Percentiles rank a stretch among this genome's conserved stretches.
Evolutionary conservation across 2,888 invertebrate genomes (phyloP).

Genomic region (Epinotia nisella): DNA sequence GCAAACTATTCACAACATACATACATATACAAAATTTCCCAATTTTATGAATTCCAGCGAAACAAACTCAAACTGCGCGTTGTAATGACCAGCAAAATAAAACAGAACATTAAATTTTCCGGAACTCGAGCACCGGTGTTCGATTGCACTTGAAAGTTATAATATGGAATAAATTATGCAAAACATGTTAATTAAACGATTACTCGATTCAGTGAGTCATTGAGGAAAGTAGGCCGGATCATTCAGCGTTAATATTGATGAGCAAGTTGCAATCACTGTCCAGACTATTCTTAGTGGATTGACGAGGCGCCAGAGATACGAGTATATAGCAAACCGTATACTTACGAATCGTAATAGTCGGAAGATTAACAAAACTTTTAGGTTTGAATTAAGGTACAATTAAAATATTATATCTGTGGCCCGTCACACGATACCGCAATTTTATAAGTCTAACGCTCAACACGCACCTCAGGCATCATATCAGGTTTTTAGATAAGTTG

Average conservation of each 20-base stretch:
- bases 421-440: no score
- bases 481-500: no score
- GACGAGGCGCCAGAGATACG: neutral
- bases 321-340: no score
- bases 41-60: neutral
- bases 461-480: no score
- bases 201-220: constrained; percentile 28
- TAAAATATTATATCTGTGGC: no score
- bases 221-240: constrained; percentile 37
- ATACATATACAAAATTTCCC: neutral
- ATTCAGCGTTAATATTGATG: constrained; percentile 45
- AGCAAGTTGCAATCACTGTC: constrained; percentile 29
- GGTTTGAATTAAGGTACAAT: no score
- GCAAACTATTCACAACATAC: no score
- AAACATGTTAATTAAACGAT: constrained; percentile 23
- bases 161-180: constrained; percentile 31
- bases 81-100: neutral
- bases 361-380: no score
- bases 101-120: neutral
- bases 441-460: no score
- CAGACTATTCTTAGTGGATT: constrained; percentile 35
- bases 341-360: no score
- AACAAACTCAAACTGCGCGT: neutral
- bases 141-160: constrained; percentile 21
- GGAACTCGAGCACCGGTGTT: neutral